Evolutionary conservation across 2,888 invertebrate genomes (phyloP), one percentile per base, ranked within the genome.

Genomic region (Callinectes sapidus): DNA sequence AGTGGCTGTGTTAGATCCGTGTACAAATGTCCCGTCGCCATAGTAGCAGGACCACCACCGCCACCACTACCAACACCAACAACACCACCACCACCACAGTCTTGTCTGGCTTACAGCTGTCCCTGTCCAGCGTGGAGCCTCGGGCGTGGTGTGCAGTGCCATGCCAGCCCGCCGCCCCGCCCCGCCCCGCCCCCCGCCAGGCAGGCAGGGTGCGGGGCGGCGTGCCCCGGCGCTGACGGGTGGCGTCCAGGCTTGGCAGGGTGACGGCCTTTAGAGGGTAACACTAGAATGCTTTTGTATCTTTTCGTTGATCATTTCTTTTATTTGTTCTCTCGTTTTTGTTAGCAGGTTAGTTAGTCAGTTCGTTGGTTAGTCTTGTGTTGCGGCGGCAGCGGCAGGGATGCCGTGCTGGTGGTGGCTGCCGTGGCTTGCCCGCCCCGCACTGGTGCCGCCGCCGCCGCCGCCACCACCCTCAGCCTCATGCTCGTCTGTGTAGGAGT

Each of bases 1-100:
- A 90, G 90, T 23, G 92, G 89, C 87, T 81, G 89, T 61, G 92
- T 89, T 92, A 92, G 92, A 85, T 92, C 88, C 92, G 91, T 92
- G 92, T 92, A 92, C 92, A 92, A 92, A 92, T 92, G 92, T 90
- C 92, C 92, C 81, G 87, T 91, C 91, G 92, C 92, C 87, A 90
- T 92, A 92, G 92, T 87, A 87, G 71, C 90, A 91, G 55, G 77
- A 91, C 71, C 89, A 92, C 35, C 89, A 92, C n/a, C 71, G 18
- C 32, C 35, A 35, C 32, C 81, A 81, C 32, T 35, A 81, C 32
- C 81, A 81, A n/a, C n/a, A 23, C 16, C 71, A 23, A 81, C 32
- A 28, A 32, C 77, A 35, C 32, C 35, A 35, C 32, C 81, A 81
- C 32, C 81, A 81, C 32, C 81, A 81, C 35, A 81, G 14, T 13